These are phyloP conservation scores for Scaptomyza polygonia DNA, from an alignment of 2,888 invertebrate genomes.

Conservation along the genomic window DNA sequence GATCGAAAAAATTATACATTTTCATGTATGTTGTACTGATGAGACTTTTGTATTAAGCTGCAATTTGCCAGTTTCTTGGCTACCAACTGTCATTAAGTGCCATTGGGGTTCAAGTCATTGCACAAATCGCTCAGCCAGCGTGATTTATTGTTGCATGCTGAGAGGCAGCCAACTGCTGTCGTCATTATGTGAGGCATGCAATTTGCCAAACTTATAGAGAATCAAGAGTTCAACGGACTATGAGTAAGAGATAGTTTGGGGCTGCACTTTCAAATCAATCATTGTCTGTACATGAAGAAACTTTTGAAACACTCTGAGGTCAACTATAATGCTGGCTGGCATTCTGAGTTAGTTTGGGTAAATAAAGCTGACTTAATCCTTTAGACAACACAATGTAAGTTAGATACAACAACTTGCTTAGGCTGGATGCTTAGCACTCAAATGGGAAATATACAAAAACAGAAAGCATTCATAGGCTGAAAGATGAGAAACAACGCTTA, in stretches of 20 bases:
- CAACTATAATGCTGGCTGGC: not conserved
- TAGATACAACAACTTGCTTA: no score
- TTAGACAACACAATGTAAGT: no score
- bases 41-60: not conserved
- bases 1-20: no score
- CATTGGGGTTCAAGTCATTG: conserved; percentile 33
- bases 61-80: conserved; percentile 35
- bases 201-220: conserved; percentile 17
- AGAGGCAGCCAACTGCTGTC: conserved; percentile 9
- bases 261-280: conserved; percentile 13
- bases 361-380: not conserved
- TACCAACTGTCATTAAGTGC: conserved; percentile 4
- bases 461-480: no score
- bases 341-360: not conserved
- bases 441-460: no score
- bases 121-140: conserved; percentile 34
- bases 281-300: not conserved
- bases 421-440: no score
- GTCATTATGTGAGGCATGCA: conserved; percentile 29
- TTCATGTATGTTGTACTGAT: not conserved
- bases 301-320: not conserved
- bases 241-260: conserved; percentile 4
- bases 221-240: conserved; percentile 8
- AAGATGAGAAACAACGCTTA: conserved; percentile 48
- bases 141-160: conserved; percentile 44